phyloP scores from a whole-genome alignment of 2,113 vertebrate species.

The Poeciliopsis retropinna region DNA sequence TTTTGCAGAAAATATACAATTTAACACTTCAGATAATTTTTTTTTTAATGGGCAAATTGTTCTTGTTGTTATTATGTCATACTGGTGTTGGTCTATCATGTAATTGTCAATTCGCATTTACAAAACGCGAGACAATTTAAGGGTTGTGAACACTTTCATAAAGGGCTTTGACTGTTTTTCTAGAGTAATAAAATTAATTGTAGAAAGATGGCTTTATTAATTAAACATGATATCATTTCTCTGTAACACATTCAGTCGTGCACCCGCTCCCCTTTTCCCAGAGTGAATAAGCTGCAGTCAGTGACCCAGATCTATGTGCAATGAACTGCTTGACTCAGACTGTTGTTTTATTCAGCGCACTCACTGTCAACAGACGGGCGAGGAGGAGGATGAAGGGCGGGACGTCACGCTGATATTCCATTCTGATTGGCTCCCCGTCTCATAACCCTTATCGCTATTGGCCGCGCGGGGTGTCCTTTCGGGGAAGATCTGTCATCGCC shows the following conservation, averaged over 20 bases:
- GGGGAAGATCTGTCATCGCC: conserved; percentile 23
- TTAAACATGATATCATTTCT: conserved; percentile 1
- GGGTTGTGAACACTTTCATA: background rate
- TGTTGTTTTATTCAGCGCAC: conserved; percentile 71
- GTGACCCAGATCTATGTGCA: conserved; percentile 72
- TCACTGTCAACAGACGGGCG: conserved; percentile 62
- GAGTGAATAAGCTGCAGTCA: conserved; percentile 50
- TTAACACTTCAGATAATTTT: no score
- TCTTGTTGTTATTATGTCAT: no score
- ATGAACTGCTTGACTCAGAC: conserved; percentile 72
- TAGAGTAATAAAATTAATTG: background rate
- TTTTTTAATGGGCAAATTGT: no score
- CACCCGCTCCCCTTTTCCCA: conserved; percentile 23
- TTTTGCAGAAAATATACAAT: background rate
- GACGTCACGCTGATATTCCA: background rate
- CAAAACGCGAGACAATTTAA: background rate
- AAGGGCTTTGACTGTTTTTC: background rate
- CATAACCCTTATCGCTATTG: conserved; percentile 44
- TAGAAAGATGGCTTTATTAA: background rate
- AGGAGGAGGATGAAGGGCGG: conserved; percentile 44
- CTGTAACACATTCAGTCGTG: conserved; percentile 7
- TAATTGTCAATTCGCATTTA: background rate
- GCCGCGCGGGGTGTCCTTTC: conserved; percentile 58
- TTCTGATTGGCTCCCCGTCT: conserved; percentile 48
- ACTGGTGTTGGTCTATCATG: no score